Conservation (phyloP, 2,888 invertebrate genomes). For the Caenorhabditis zanzibari region DNA sequence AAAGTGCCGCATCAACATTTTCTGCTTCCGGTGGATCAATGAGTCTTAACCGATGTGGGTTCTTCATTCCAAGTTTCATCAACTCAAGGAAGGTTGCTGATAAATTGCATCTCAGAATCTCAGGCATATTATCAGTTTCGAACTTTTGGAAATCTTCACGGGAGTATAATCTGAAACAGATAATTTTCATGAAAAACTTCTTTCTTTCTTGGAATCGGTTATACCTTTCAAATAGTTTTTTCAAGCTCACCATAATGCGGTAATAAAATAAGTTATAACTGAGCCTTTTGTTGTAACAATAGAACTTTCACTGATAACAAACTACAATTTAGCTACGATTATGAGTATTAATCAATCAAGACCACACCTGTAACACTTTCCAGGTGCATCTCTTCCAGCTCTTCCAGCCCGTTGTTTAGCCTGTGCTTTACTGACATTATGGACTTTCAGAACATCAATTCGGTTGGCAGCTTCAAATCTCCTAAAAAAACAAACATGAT, state of each 20-base stretch:
- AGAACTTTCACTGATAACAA: slow-evolving; percentile 27
- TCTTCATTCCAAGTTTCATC: slow-evolving; percentile 91
- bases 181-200: not conserved
- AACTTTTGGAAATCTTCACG: slow-evolving; percentile 88
- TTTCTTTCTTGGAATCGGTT: not conserved
- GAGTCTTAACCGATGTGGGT: slow-evolving; percentile 90
- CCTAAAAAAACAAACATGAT: slow-evolving; percentile 66
- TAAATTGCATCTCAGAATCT: slow-evolving; percentile 88
- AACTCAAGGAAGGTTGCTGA: slow-evolving; percentile 88
- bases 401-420: slow-evolving; percentile 94
- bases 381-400: slow-evolving; percentile 88
- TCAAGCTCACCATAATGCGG: slow-evolving; percentile 11
- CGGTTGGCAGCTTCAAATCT: slow-evolving; percentile 76
- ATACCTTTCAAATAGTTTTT: slow-evolving; percentile 33
- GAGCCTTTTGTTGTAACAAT: not conserved
- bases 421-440: slow-evolving; percentile 92
- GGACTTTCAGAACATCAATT: slow-evolving; percentile 89
- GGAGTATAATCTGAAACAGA: slow-evolving; percentile 47
- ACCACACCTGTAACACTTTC: slow-evolving; percentile 78
- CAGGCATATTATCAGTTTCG: slow-evolving; percentile 89
- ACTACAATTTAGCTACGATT: slow-evolving; percentile 12
- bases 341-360: slow-evolving; percentile 11
- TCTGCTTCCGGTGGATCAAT: slow-evolving; percentile 92
- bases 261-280: not conserved
- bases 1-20: slow-evolving; percentile 82